Percentiles rank a stretch among this genome's conserved stretches.
Conservation (phyloP, 2,113 vertebrate genomes). For the Pedionomus torquatus region DNA sequence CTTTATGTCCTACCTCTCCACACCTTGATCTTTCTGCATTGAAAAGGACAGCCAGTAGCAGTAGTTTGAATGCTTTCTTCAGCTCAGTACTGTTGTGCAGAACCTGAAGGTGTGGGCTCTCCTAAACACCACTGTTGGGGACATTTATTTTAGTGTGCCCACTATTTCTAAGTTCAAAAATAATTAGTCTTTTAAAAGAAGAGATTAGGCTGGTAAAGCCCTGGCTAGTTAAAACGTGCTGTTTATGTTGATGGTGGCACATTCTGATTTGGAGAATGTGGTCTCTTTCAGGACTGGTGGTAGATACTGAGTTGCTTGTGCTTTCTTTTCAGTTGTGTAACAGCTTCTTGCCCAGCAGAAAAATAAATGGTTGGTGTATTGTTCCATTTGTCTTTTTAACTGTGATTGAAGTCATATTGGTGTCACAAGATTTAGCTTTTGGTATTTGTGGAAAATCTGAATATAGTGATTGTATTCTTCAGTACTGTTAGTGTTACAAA, state of each 20-base stretch:
- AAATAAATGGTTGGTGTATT: neutral
- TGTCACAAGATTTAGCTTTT: constrained; percentile 60
- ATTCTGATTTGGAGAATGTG: constrained; percentile 14
- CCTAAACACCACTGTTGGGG: neutral
- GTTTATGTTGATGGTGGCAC: constrained; percentile 53
- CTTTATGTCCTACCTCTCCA: neutral
- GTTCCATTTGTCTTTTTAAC: constrained; percentile 47
- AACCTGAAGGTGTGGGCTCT: neutral
- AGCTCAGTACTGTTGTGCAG: rapidly evolving
- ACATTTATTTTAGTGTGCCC: neutral
- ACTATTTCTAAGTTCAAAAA: neutral
- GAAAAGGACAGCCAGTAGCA: neutral
- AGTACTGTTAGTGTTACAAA: neutral
- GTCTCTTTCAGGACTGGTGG: neutral
- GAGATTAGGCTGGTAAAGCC: neutral
- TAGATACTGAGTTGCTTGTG: neutral
- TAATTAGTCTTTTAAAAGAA: constrained; percentile 25
- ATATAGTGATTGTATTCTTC: constrained; percentile 6
- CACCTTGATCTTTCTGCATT: rapidly evolving
- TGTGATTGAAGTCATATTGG: constrained; percentile 32
- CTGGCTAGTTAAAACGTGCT: neutral
- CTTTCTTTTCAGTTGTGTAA: neutral
- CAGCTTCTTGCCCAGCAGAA: constrained; percentile 17
- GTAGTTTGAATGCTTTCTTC: neutral
- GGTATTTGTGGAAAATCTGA: constrained; percentile 24